These are phyloP conservation scores for Tuta absoluta DNA, from an alignment of 2,888 invertebrate species.

Conservation along the genomic window DNA sequence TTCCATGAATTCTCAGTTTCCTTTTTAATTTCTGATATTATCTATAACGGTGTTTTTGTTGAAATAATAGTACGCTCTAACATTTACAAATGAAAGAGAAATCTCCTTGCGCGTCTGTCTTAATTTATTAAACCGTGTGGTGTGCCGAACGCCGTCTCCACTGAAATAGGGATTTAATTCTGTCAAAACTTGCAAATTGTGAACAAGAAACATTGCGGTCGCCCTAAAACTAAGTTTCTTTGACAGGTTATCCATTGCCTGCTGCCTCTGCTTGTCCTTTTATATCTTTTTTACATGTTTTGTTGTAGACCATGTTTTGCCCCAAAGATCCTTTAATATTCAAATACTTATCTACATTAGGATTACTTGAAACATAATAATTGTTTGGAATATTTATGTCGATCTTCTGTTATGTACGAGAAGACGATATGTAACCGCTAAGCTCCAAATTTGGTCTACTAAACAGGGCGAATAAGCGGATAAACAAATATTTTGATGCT, in stretches of 20 bases:
- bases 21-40: too few relatives aligned
- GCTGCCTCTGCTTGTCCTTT: not conserved
- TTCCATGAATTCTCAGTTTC: too few relatives aligned
- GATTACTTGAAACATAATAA: too few relatives aligned
- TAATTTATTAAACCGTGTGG: not conserved
- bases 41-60: too few relatives aligned
- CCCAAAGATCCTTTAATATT: not conserved
- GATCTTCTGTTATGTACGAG: too few relatives aligned
- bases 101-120: not conserved
- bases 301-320: not conserved
- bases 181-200: not conserved
- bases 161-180: conserved; percentile 1
- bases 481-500: conserved; percentile 6
- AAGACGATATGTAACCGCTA: too few relatives aligned
- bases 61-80: too few relatives aligned
- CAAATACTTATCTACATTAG: too few relatives aligned
- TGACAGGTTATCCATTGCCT: not conserved
- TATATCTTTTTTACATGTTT: not conserved
- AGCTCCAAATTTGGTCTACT: too few relatives aligned
- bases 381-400: too few relatives aligned
- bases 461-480: too few relatives aligned
- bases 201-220: not conserved
- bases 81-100: not conserved
- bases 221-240: not conserved
- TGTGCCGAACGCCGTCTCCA: not conserved